These are phyloP conservation scores for Paedocypris sp. DNA, from an alignment of 2,113 vertebrate species.

Conservation along the genomic window DNA sequence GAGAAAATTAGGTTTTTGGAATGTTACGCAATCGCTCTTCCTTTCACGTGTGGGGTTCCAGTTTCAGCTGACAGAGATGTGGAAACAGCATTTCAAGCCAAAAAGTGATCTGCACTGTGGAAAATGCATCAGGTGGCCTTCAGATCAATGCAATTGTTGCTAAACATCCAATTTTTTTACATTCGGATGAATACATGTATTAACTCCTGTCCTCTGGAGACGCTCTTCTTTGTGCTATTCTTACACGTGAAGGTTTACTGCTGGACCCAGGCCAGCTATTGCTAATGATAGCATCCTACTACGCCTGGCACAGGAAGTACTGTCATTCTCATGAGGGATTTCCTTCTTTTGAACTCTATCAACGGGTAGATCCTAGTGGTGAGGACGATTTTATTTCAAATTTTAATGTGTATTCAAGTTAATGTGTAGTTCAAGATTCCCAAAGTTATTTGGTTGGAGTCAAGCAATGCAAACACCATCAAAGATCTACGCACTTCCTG, in stretches of 20 bases:
- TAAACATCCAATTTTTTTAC: constrained; percentile 7
- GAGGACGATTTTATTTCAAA: too few species aligned
- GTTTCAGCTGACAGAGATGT: constrained; percentile 10
- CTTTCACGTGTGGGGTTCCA: constrained; percentile 10
- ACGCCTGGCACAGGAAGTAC: constrained; percentile 38
- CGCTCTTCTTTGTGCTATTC: constrained; percentile 26
- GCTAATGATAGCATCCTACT: constrained; percentile 34
- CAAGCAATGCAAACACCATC: too few species aligned
- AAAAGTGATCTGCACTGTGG: too few species aligned
- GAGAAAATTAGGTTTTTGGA: too few species aligned
- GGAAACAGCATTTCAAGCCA: constrained; percentile 3
- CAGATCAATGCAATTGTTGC: too few species aligned
- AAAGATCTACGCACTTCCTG: too few species aligned
- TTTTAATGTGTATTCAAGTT: too few species aligned
- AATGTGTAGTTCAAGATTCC: too few species aligned
- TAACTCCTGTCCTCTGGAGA: constrained; percentile 36
- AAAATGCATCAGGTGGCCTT: constrained; percentile 23
- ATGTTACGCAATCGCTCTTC: constrained; percentile 22
- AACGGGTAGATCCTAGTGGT: too few species aligned
- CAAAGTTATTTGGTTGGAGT: too few species aligned
- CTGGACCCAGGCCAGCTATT: constrained; percentile 31
- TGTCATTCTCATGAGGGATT: constrained; percentile 36
- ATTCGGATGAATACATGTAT: neutral
- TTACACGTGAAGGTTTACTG: constrained; percentile 21
- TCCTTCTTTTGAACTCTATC: constrained; percentile 47